Evolutionary conservation across 2,888 invertebrate genomes (phyloP), one percentile per base, ranked within the genome.

Genomic region (Rhagonycha lutea): DNA sequence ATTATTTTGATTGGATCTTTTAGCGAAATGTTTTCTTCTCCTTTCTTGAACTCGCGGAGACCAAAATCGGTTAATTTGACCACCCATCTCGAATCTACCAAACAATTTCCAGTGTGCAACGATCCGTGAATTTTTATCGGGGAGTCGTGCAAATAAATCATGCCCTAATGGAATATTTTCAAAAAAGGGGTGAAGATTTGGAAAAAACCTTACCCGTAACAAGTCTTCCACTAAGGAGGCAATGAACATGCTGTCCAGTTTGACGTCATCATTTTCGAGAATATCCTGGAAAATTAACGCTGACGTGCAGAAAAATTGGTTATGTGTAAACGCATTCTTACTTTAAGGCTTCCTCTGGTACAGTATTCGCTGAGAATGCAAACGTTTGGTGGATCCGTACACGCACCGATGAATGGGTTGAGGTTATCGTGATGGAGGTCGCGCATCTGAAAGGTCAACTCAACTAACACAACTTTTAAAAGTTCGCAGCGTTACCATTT

Each of bases 141-240:
- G 2, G 96, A 96, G 83, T 96, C 96, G 89, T 97, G 96, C 78
- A 97, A 92, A 88, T 95, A 97, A 82, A 95, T 94, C 93, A 96
- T 95, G 18, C 96, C 96, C 96, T 96, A 32, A 29, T 12, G 14
- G n/a, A 62, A 26, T 61, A 70, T 63, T 62, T 29, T 47, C 32
- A 47, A n/a, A 47, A 47, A 8, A n/a, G n/a, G 7, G 7, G 9
- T n/a, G 7, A n/a, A 47, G 7, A 12, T 12, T n/a, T 0, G 3
- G 5, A n/a, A 47, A 32, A 32, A 32, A n/a, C 5, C 7, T 91
- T 89, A 98, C 98, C 90, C 97, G 92, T 83, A 98, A 93, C 80
- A 99, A 95, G 88, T 98, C 98, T 73, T 95, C 97, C 12, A 98
- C 95, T 80, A 98, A 91, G 8, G 98, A 98, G 26, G 98, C 97